Evolutionary conservation across 2,797 vertebrate genomes (phyloP).

Genomic region (Rhyacichthys aspro): DNA sequence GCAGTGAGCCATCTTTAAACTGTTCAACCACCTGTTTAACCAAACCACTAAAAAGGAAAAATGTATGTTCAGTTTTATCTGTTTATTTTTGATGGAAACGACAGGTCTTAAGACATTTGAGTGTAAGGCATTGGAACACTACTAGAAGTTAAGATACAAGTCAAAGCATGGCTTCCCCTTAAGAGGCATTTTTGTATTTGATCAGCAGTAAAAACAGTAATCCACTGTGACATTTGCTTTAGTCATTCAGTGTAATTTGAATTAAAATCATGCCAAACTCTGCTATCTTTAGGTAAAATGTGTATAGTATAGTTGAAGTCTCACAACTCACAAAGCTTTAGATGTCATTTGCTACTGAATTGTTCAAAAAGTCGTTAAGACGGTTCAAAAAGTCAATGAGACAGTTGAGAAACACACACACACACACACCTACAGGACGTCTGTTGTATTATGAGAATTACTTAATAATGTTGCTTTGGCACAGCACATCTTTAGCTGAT

Average conservation of each 20-base stretch:
- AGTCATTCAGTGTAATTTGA: slow-evolving; percentile 7
- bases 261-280: not conserved
- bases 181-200: not conserved
- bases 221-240: not conserved
- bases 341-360: not conserved
- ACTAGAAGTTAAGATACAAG: not conserved
- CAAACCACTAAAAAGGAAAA: not conserved
- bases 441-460: not conserved
- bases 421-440: not conserved
- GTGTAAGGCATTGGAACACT: no score
- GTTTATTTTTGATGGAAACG: no score
- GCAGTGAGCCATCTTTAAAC: not conserved
- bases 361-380: no score
- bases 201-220: not conserved
- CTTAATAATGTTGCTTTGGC: not conserved
- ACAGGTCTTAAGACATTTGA: no score
- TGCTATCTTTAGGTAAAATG: not conserved
- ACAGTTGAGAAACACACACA: no score
- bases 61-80: no score
- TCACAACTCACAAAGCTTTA: not conserved
- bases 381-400: not conserved
- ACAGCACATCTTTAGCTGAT: not conserved
- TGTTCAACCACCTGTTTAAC: not conserved
- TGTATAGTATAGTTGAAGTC: slow-evolving; percentile 7
- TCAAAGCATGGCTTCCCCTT: slow-evolving; percentile 3